Base-by-base conservation (phyloP, 2,888 invertebrate genomes). In the Notocelia uddmanniana region DNA sequence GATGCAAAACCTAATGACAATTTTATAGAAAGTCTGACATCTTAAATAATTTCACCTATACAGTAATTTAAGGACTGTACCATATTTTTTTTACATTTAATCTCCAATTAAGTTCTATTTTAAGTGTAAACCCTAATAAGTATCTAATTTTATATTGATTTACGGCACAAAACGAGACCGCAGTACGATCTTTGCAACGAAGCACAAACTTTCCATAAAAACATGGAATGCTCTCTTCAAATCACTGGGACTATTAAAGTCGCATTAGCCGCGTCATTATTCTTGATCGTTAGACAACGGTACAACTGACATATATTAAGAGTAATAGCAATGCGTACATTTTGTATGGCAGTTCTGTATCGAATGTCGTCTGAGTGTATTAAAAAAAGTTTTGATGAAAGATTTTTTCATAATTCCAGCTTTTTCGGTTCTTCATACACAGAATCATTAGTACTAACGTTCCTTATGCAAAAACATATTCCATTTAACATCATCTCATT, bases 221-320 rank as follows among this genome's bases (percentile, higher is more conserved):
- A 5, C 31, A 31, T 6, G 5, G 31, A 6, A 31, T 9, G 15
- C 6, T 41, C 41, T 50, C 54, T 8, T 41, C 34, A 48, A 50
- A 59, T 50, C 31, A 11, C 45, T 48, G 13, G n/a, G 34, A 50
- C n/a, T 34, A 68, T 50, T 52, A 59, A 59, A 68, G 50, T 58
- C 34, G 50, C 23, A n/a, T 57, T 48, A 45, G 21, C 45, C 60
- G 37, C 23, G 18, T 45, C n/a, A n/a, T n/a, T n/a, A n/a, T 57
- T 31, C n/a, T 41, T 23, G 41, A 21, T 18, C 57, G 18, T 31
- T 10, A 21, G 15, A 45, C 57, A 67, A 31, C 57, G 67, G 67
- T 57, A 3, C 5, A 31, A 41, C 15, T 19, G 55, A 41, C 55
- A 57, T 57, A 48, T 15, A 57, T 57, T 57, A 57, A 15, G 41